A percentile compares a stretch with the other conserved stretches of the same genome.
Evolutionary conservation across 2,797 vertebrate genomes (phyloP).

Genomic region (Busarellus nigricollis): DNA sequence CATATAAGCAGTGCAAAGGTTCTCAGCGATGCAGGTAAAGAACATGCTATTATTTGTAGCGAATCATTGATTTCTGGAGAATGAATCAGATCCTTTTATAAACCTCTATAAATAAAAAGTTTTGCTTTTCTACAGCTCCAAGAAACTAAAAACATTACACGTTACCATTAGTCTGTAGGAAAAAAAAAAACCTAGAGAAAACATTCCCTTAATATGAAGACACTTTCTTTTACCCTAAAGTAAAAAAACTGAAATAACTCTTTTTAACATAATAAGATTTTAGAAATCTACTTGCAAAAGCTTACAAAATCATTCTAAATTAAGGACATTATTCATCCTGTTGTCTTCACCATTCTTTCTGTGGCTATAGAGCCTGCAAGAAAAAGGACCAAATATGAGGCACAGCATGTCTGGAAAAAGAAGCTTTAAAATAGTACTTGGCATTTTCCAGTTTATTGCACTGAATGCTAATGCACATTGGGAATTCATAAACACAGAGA

Average conservation of each 20-base stretch:
- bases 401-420: not conserved
- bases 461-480: slow-evolving; percentile 49
- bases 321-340: not conserved
- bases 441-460: slow-evolving; percentile 54
- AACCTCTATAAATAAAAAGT: not conserved
- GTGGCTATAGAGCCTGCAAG: not conserved
- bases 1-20: not conserved
- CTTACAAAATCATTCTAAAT: not conserved
- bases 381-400: slow-evolving; percentile 1
- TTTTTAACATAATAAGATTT: not conserved
- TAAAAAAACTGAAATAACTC: not conserved
- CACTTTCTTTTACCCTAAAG: not conserved
- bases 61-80: not conserved
- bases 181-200: not conserved
- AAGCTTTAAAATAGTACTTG: slow-evolving; percentile 55
- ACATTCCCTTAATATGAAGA: not conserved
- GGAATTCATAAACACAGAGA: slow-evolving; percentile 61
- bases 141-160: not conserved
- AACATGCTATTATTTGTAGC: not conserved
- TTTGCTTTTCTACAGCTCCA: not conserved
- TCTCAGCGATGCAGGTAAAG: not conserved
- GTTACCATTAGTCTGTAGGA: not conserved
- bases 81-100: not conserved
- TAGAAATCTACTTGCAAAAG: not conserved
- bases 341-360: not conserved